Percentiles rank a stretch among this genome's conserved stretches.
phyloP scores from a whole-genome alignment of 2,113 vertebrate species.

The Varanus salvator region DNA sequence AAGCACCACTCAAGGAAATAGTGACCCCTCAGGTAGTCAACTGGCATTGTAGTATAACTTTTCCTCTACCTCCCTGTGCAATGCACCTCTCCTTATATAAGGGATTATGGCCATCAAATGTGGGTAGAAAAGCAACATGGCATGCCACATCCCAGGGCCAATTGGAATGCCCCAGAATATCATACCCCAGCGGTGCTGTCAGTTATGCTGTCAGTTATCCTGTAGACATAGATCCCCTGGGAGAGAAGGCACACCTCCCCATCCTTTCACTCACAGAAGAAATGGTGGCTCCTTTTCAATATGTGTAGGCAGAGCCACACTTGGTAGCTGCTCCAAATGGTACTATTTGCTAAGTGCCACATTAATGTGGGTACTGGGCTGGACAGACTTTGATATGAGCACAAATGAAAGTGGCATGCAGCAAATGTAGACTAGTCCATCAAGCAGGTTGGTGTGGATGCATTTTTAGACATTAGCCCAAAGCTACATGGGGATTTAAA shows the following conservation, averaged over 20 bases:
- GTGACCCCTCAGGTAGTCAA: background rate
- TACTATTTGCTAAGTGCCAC: no score
- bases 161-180: background rate
- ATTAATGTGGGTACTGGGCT: no score
- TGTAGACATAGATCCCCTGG: background rate
- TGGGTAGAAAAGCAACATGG: background rate
- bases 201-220: background rate
- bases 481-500: background rate
- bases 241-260: no score
- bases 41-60: background rate
- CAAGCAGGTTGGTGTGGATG: background rate
- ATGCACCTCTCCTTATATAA: background rate
- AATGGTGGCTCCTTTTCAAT: no score
- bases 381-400: no score
- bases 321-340: no score
- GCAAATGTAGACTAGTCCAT: background rate
- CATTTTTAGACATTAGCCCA: background rate
- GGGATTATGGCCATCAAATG: background rate
- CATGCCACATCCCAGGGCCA: background rate
- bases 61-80: background rate
- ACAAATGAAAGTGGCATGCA: background rate
- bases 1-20: background rate
- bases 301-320: no score
- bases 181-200: background rate
- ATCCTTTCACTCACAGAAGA: no score